Percentiles rank a stretch among this genome's conserved stretches.
Evolutionary conservation across 2,888 invertebrate species (phyloP).

Genomic region (Schizaphis graminum): DNA sequence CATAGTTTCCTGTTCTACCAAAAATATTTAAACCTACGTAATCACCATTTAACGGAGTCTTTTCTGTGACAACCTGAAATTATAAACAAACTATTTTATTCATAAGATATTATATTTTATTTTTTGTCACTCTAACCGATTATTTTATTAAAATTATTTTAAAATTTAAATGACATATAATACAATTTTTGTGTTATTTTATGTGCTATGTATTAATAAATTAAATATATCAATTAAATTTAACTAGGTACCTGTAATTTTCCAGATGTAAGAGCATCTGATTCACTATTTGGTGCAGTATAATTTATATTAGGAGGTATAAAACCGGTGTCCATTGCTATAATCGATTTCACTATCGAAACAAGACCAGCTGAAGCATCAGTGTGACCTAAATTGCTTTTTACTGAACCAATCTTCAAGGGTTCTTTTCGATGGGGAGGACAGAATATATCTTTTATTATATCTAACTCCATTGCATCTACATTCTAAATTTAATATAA

Average conservation of each 20-base stretch:
- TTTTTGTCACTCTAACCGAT: neutral
- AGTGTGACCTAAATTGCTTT: slow-evolving; percentile 77
- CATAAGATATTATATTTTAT: neutral
- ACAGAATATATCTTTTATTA: slow-evolving; percentile 67
- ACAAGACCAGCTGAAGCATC: slow-evolving; percentile 73
- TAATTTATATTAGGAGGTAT: slow-evolving; percentile 70
- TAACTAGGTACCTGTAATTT: slow-evolving; percentile 68
- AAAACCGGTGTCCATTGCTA: slow-evolving; percentile 69
- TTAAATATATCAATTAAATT: neutral
- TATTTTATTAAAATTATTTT: neutral
- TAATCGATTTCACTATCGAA: slow-evolving; percentile 72
- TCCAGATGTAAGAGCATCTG: slow-evolving; percentile 68
- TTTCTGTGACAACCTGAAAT: slow-evolving; percentile 68
- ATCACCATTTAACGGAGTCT: slow-evolving; percentile 71
- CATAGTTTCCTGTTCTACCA: slow-evolving; percentile 51
- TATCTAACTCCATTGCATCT: slow-evolving; percentile 68
- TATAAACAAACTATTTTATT: neutral
- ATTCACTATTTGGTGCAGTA: slow-evolving; percentile 67
- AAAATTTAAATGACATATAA: neutral
- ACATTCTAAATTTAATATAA: slow-evolving; percentile 66
- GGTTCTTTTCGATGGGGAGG: slow-evolving; percentile 69
- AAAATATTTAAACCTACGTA: slow-evolving; percentile 72
- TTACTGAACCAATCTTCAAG: slow-evolving; percentile 76
- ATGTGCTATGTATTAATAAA: neutral
- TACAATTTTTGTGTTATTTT: neutral